Percentiles rank a stretch among this genome's conserved stretches.
phyloP scores from a whole-genome alignment of 2,888 invertebrate species.

The Ptilodon capucinus region DNA sequence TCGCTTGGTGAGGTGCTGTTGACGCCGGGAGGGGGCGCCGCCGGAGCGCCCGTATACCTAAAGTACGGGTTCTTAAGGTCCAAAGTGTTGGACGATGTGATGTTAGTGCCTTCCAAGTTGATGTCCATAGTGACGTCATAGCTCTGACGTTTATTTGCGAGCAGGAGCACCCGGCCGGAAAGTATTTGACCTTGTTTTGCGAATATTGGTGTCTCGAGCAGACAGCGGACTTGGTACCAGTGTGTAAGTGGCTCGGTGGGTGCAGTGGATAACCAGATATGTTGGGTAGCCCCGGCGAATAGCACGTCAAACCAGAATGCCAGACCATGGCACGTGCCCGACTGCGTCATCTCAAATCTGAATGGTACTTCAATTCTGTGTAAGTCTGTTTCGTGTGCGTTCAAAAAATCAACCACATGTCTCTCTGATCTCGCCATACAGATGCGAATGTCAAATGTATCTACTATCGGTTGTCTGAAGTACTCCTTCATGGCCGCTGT shows the following conservation, averaged over 20 bases:
- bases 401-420: conserved; percentile 96
- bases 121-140: conserved; percentile 99
- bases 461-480: conserved; percentile 98
- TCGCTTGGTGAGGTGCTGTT: conserved; percentile 96
- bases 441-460: conserved; percentile 98
- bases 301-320: conserved; percentile 99
- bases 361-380: conserved; percentile 98
- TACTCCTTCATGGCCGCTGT: conserved; percentile 98
- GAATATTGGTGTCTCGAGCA: conserved; percentile 96
- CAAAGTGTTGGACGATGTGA: conserved; percentile 94
- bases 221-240: conserved; percentile 99
- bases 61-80: conserved; percentile 99
- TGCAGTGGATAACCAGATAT: conserved; percentile 98
- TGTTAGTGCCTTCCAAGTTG: conserved; percentile 93
- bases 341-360: conserved; percentile 94
- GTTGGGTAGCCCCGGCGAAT: conserved; percentile 94
- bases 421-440: conserved; percentile 97
- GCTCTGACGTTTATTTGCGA: conserved; percentile 98
- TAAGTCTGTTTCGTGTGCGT: conserved; percentile 95
- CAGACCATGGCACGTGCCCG: conserved; percentile 97
- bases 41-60: conserved; percentile 96
- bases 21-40: conserved; percentile 95
- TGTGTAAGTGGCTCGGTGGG: conserved; percentile 99
- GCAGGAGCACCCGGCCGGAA: conserved; percentile 92
- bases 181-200: conserved; percentile 96